Base-by-base conservation (phyloP, 2,888 invertebrate genomes). In the Drosophila diplacantha region DNA sequence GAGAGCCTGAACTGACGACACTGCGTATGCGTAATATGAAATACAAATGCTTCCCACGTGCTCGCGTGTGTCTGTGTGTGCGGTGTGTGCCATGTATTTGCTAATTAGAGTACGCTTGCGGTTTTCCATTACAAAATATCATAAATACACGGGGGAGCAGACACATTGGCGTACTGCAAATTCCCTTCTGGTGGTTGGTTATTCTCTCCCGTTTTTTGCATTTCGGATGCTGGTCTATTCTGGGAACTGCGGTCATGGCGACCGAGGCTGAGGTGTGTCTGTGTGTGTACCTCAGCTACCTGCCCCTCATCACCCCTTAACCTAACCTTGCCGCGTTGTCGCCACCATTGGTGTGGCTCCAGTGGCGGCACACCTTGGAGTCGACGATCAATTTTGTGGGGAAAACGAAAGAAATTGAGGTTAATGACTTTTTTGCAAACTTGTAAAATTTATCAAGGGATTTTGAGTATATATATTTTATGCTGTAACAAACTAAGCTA, bases 51-150 rank as follows among this genome's bases (percentile, higher is more conserved):
- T 37, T 20, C 18, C 35, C 41, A 49, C 46, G 62, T 53, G 16
- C 46, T 22, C 3, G 24, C 5, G 2, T 41, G 5, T 16, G 22
- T 14, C 11, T 44, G 14, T 31, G 5, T 29, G 29, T 34, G 18
- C 24, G 31, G 43, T 22, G 26, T 39, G 22, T 26, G 41, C 22
- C 46, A 44, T 59, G 59, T 66, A 66, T 60, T 65, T 67, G 53
- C 66, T 67, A 66, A 67, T 67, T 67, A 67, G 66, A 66, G 58
- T 54, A 35, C 66, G 60, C 37, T 39, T 67, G 66, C 44, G 66
- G 66, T 66, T 67, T 66, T 67, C 59, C 47, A 46, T 67, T 66
- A 53, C 66, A 65, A 66, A 67, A 67, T 59, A 53, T 34, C 66
- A 67, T 66, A 66, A 67, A 59, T 66, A 66, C 53, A 38, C 37